Base-by-base conservation (phyloP, 2,113 vertebrate species). In the Ailurus styani region DNA sequence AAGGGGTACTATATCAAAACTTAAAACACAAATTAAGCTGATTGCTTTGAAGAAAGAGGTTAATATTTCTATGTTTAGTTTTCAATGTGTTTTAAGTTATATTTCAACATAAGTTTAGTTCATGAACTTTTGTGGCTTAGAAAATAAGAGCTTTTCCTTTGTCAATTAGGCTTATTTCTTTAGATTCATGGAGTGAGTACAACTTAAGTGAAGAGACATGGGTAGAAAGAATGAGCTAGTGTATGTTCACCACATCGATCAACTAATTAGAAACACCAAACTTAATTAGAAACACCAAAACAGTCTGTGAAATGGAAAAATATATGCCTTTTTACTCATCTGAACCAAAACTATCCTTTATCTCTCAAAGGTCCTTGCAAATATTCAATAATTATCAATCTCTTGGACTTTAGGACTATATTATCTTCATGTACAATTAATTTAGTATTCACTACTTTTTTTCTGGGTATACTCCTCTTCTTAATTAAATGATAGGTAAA, bases 1-100 rank as follows among this genome's bases (percentile, higher is more conserved):
- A 87, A 87, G 60, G 55, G 37, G 15, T 87, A 91, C 37, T 40
- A 83, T 75, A 93, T 72, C 17, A 96, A 93, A 0, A 18, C 73
- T 93, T 96, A 82, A 87, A 82, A 55, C 37, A 90, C 66, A 96
- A 95, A 12, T 90, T 92, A 73, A 95, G 68, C 1, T 64, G 42
- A 75, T 64, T 87, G n/a, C 13, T 95, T 92, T 95, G 37, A 37
- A 84, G 54, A 93, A 87, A 91, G n/a, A n/a, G 7, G 12, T 70
- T 25, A n/a, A 42, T 64, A 27, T 92, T 92, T 78, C n/a, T 96
- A 90, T 93, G 54, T 85, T 92, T 29, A 84, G 4, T 62, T 55
- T 75, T 72, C 21, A 83, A 10, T 66, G n/a, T 55, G 42, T 91
- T 73, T 89, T 20, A 4, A 50, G 12, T 57, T 79, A 50, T 75